Base-by-base conservation (phyloP, 1,140 invertebrate species). In the Rhopalosiphum maidis region DNA sequence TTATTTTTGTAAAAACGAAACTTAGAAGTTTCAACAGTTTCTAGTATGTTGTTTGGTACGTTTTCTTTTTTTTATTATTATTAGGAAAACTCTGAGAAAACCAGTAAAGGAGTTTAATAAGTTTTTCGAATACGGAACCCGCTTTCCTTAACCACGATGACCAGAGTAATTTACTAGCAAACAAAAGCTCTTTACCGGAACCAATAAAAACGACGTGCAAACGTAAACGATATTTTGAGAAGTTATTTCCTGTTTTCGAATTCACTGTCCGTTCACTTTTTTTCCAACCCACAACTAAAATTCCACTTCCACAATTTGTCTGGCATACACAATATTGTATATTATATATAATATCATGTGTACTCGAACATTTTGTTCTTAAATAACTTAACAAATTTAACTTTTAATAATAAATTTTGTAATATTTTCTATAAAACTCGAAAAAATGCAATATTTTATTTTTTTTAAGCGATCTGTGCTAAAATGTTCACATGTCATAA, bases 191-290 rank as follows among this genome's bases (percentile, higher is more conserved):
- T 68, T 41, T 41, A 25, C 91, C 48, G 91, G 23, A 91, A 77
- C 90, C 90, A 91, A 91, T 91, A 91, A 83, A 51, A 91, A 46
- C 35, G 48, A 68, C 55, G 89, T 90, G 54, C 82, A 48, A 86
- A 85, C 22, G 77, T 92, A 83, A 85, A 92, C 55, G 77, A 54
- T 92, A 92, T 85, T 92, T 85, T 86, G 48, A 93, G 37, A 11
- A 51, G 91, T 43, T 54, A 93, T 93, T 93, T 83, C 82, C 48
- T 55, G 30, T 93, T 93, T 93, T 86, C 23, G 25, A 93, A 93
- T 85, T 86, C 35, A 43, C 23, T 55, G 48, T 30, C 91, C 48
- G 60, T 82, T 92, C 35, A 22, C 83, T 82, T 92, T 35, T 90
- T 48, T 37, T 41, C 5, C 15, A 15, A 4, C 15, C 25, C 30